Base-by-base conservation (phyloP, 2,888 invertebrate species). In the Pseudococcus viburni region DNA sequence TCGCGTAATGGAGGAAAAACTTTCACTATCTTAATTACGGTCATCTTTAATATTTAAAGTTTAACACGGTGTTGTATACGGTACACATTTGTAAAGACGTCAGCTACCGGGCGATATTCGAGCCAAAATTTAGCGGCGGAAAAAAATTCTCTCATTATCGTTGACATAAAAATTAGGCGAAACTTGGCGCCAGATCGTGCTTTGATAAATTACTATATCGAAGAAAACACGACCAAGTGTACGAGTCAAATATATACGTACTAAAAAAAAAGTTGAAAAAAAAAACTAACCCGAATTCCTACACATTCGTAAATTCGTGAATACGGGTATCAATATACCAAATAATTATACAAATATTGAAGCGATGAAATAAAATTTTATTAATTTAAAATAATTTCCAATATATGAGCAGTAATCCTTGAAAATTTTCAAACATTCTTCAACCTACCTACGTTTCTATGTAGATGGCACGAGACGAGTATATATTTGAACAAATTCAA, bases 11-110 rank as follows among this genome's bases (percentile, higher is more conserved):
- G 68, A 73, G 68, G 33, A 73, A 73, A 73, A 73, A 73, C 68
- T 73, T 73, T 73, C 68, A 73, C 68, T 73, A 73, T 73, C 68
- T 73, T 73, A 73, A 73, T 73, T 73, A 73, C 68, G 68, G 68
- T 73, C 68, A 73, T 73, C 68, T 73, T 73, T 73, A 73, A 73
- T 73, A 73, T 73, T 73, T 73, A 73, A 26, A 73, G 68, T 73
- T 73, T 73, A 73, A 73, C 68, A 73, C 68, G 68, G 26, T 73
- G 68, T 73, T 73, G 68, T 73, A 59, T 59, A 73, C 33, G 33
- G 33, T 73, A 15, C 68, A 26, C 68, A 73, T 73, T 73, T 73
- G 68, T 73, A 73, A 73, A 73, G 68, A 73, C 68, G 68, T 73
- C 68, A 73, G 68, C n/a, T 33, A 33, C 68, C 68, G 68, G 15